Evolutionary conservation across 2,888 invertebrate species (phyloP).

Genomic region (Lottia gigantea): DNA sequence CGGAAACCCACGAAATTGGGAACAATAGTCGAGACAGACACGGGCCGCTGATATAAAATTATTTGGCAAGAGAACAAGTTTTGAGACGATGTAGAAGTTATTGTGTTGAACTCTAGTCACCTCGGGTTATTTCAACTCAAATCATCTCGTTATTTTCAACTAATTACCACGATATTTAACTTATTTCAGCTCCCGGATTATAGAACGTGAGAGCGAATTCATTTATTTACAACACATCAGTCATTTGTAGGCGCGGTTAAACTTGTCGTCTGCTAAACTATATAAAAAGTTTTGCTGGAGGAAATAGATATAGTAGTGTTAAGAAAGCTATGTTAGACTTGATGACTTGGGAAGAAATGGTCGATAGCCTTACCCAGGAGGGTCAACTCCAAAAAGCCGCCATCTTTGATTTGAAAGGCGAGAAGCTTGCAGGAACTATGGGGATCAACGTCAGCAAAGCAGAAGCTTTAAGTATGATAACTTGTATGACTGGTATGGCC

Average conservation of each 20-base stretch:
- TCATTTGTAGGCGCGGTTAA: not conserved
- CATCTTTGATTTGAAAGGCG: conserved; percentile 34
- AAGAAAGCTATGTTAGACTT: conserved; percentile 35
- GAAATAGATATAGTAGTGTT: not conserved
- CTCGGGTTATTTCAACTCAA: too few species aligned
- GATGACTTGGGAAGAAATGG: conserved; percentile 39
- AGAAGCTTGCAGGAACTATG: conserved; percentile 30
- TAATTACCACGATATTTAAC: too few species aligned
- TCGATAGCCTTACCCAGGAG: conserved; percentile 33
- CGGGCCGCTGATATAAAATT: too few species aligned
- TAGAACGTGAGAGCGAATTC: too few species aligned
- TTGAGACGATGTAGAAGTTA: too few species aligned
- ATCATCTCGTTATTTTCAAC: too few species aligned
- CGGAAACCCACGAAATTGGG: too few species aligned
- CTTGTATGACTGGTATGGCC: conserved; percentile 18
- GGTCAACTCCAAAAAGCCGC: conserved; percentile 35
- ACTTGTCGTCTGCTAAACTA: conserved; percentile 7
- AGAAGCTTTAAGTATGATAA: conserved; percentile 25
- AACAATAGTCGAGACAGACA: too few species aligned
- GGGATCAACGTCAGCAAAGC: conserved; percentile 22
- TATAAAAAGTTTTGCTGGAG: not conserved
- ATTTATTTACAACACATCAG: too few species aligned
- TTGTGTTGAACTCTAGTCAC: too few species aligned
- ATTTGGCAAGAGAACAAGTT: too few species aligned
- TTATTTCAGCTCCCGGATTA: too few species aligned